Percentiles rank a stretch among this genome's conserved stretches.
Evolutionary conservation across 2,888 invertebrate genomes (phyloP).

Genomic region (Oligia strigilis): DNA sequence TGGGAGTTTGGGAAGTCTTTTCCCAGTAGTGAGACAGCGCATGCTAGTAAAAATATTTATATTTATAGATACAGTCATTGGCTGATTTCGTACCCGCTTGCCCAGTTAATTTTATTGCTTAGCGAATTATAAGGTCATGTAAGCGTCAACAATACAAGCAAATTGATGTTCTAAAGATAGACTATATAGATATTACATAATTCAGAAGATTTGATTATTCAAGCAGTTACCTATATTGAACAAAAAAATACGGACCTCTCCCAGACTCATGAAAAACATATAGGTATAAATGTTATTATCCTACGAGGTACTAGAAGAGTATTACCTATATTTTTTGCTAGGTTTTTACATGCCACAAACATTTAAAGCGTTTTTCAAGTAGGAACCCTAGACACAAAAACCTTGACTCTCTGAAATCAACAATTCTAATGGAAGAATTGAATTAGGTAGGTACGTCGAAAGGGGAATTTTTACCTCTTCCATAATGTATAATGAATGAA

Average conservation of each 20-base stretch:
- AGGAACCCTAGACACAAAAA: conserved; percentile 13
- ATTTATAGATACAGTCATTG: not conserved
- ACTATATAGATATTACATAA: not conserved
- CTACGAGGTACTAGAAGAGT: not conserved
- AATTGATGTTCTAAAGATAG: not conserved
- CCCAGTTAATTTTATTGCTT: conserved; percentile 4
- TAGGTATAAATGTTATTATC: not conserved
- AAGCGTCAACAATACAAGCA: not conserved
- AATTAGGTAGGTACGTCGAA: conserved; percentile 1
- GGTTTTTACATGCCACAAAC: not conserved
- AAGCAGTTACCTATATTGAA: not conserved
- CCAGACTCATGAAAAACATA: not conserved
- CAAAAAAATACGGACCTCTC: not conserved
- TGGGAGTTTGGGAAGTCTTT: too few relatives aligned
- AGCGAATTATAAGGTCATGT: not conserved
- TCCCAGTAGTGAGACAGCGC: too few relatives aligned
- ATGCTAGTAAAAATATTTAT: not conserved
- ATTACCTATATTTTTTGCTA: not conserved
- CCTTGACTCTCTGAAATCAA: conserved; percentile 36
- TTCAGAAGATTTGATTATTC: not conserved
- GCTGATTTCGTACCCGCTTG: not conserved
- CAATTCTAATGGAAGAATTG: conserved; percentile 40
- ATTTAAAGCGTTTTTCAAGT: not conserved
- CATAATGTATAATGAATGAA: conserved; percentile 40
- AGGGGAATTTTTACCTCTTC: conserved; percentile 20